Evolutionary conservation across 2,113 vertebrate genomes (phyloP).

Genomic region (Speoplatyrhinus poulsoni): DNA sequence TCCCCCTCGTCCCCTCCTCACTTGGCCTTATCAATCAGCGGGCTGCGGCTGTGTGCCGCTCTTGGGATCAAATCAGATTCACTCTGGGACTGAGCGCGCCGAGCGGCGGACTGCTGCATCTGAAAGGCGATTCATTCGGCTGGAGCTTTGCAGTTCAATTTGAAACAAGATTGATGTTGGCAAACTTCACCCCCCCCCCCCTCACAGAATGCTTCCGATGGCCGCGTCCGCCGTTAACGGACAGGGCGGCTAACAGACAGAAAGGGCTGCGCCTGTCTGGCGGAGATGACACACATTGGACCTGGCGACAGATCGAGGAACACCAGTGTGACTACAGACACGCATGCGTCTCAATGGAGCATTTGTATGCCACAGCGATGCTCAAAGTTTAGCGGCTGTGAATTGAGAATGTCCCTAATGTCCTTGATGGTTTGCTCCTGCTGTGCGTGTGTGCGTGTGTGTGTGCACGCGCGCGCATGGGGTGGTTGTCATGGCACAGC

Average conservation of each 20-base stretch:
- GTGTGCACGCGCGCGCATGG: not conserved
- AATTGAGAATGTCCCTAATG: too few relatives aligned
- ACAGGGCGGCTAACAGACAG: slow-evolving; percentile 54
- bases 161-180: slow-evolving; percentile 68
- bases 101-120: slow-evolving; percentile 65
- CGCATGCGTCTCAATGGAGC: too few relatives aligned
- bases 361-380: too few relatives aligned
- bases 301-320: slow-evolving; percentile 41
- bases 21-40: slow-evolving; percentile 78
- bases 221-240: slow-evolving; percentile 58
- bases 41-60: slow-evolving; percentile 72
- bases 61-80: slow-evolving; percentile 70
- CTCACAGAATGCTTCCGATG: slow-evolving; percentile 63
- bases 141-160: slow-evolving; percentile 69
- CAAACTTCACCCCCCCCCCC: slow-evolving; percentile 65
- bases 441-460: not conserved
- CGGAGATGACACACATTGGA: slow-evolving; percentile 61
- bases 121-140: slow-evolving; percentile 71
- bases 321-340: not conserved
- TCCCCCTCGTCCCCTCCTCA: slow-evolving; percentile 55
- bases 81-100: slow-evolving; percentile 62
- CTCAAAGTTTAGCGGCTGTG: too few relatives aligned
- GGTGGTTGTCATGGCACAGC: not conserved
- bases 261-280: slow-evolving; percentile 29
- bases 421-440: too few relatives aligned